A percentile compares a stretch with the other conserved stretches of the same genome.
Evolutionary conservation across 2,797 vertebrate species (phyloP).

Genomic region (Morelia viridis): DNA sequence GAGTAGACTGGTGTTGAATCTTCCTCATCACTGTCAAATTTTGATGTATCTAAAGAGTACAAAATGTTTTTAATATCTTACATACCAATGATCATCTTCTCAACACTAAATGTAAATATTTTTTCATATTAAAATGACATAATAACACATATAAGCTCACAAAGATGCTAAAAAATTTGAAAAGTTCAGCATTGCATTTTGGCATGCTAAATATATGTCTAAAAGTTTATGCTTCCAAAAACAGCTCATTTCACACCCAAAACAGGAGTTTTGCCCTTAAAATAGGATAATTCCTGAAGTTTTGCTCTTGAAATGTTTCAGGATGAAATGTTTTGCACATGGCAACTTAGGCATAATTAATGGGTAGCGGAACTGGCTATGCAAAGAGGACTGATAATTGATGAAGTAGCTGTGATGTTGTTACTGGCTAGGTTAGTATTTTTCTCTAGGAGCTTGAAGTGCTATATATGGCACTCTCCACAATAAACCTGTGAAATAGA

Average conservation of each 20-base stretch:
- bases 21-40: slow-evolving; percentile 89
- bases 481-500: background rate
- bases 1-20: slow-evolving; percentile 82
- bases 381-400: background rate
- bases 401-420: background rate
- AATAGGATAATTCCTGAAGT: background rate
- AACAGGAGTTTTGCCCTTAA: background rate
- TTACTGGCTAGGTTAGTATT: background rate
- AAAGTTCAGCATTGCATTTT: background rate
- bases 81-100: background rate
- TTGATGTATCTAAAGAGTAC: slow-evolving; percentile 80
- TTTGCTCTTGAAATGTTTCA: background rate
- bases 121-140: slow-evolving; percentile 12
- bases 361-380: background rate
- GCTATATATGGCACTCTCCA: background rate
- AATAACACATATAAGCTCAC: background rate
- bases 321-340: background rate
- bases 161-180: background rate
- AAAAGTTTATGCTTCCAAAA: background rate
- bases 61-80: slow-evolving; percentile 30
- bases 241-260: background rate
- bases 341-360: background rate
- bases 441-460: background rate
- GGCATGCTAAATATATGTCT: background rate
- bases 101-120: background rate